These are phyloP conservation scores for Auanema freiburgensis DNA, from an alignment of 2,888 invertebrate genomes.

Conservation along the genomic window DNA sequence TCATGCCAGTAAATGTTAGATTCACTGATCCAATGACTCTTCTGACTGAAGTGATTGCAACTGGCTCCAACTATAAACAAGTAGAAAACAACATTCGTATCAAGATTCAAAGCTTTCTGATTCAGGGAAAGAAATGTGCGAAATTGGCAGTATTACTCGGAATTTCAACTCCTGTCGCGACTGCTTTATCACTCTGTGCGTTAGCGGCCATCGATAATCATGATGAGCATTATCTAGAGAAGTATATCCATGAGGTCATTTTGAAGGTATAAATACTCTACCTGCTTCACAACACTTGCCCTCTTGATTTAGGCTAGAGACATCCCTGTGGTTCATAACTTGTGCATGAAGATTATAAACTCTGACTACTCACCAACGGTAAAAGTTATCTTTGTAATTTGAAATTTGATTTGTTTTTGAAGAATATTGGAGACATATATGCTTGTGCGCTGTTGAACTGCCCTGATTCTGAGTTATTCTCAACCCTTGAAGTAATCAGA, in stretches of 20 bases:
- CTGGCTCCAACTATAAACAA: constrained; percentile 41
- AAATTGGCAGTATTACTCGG: constrained; percentile 36
- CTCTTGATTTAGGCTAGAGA: constrained; percentile 21
- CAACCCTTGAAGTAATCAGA: constrained; percentile 25
- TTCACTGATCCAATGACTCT: constrained; percentile 30
- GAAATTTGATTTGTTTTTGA: constrained; percentile 3
- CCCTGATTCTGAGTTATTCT: constrained; percentile 28
- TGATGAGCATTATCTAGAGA: constrained; percentile 33
- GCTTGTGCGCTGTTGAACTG: constrained; percentile 44
- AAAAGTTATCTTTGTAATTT: background rate
- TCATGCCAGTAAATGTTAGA: constrained; percentile 37
- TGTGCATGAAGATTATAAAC: constrained; percentile 39
- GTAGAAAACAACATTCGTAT: constrained; percentile 6
- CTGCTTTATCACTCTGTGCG: constrained; percentile 39
- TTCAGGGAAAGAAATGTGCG: constrained; percentile 34
- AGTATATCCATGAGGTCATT: constrained; percentile 41
- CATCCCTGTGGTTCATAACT: constrained; percentile 41
- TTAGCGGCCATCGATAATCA: constrained; percentile 36
- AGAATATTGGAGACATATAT: constrained; percentile 43
- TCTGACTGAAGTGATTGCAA: constrained; percentile 36
- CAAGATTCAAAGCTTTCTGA: no score
- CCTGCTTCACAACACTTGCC: background rate
- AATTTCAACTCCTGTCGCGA: constrained; percentile 42
- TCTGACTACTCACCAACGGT: constrained; percentile 28
- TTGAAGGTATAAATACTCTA: constrained; percentile 18